Conservation (phyloP, 1,140 invertebrate genomes). For the Sminthurides bifidus region DNA sequence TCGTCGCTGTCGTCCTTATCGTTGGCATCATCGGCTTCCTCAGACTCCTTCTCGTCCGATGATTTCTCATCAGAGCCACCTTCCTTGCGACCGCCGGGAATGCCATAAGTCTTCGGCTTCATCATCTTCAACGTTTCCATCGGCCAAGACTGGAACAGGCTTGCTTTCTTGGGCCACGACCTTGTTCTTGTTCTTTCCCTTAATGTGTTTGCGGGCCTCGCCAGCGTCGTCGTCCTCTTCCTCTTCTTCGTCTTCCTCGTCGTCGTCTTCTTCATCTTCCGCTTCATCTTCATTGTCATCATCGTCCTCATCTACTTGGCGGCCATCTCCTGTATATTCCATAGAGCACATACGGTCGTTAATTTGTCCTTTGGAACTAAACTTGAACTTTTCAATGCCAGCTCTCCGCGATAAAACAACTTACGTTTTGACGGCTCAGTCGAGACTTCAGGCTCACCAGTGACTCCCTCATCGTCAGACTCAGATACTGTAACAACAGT, state of each 20-base stretch:
- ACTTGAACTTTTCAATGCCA: background rate
- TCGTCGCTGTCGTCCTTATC: constrained; percentile 22
- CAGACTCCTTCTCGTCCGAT: constrained; percentile 23
- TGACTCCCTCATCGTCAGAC: background rate
- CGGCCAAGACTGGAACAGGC: constrained; percentile 25
- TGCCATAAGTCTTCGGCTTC: constrained; percentile 31
- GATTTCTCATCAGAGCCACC: constrained; percentile 18
- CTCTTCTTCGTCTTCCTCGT: constrained; percentile 29
- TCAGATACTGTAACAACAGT: background rate
- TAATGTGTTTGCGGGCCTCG: constrained; percentile 11
- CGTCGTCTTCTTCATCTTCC: constrained; percentile 24
- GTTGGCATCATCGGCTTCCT: constrained; percentile 21
- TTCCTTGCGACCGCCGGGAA: constrained; percentile 15
- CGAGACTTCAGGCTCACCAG: background rate
- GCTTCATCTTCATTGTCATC: constrained; percentile 22
- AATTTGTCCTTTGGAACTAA: background rate
- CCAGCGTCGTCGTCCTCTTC: constrained; percentile 27
- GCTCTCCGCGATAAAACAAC: too few species aligned
- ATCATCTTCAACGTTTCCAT: constrained; percentile 30
- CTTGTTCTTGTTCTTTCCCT: constrained; percentile 5
- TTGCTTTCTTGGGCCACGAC: constrained; percentile 13
- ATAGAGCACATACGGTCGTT: constrained; percentile 2
- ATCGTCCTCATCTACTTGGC: constrained; percentile 22
- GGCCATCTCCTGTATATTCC: constrained; percentile 12
- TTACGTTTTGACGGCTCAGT: too few species aligned